phyloP scores from a whole-genome alignment of 2,797 vertebrate genomes.

The Netta rufina region DNA sequence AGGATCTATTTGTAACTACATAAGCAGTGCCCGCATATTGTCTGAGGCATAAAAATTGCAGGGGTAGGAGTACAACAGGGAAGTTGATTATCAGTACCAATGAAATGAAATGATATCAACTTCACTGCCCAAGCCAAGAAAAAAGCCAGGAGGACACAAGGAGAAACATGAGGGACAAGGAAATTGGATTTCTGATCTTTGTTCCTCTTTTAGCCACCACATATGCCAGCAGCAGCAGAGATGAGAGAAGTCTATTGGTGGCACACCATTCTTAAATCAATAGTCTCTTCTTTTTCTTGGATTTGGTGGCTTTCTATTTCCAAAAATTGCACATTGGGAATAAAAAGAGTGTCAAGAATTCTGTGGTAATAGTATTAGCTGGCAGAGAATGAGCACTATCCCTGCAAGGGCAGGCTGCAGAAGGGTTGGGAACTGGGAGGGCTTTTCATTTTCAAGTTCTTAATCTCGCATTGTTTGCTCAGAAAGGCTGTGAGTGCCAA shows the following conservation, averaged over 20 bases:
- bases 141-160: not conserved
- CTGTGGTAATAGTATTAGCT: not conserved
- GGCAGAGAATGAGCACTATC: not conserved
- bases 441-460: not conserved
- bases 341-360: not conserved
- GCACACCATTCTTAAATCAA: not conserved
- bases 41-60: not conserved
- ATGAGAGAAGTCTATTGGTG: not conserved
- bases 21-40: not conserved
- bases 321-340: not conserved
- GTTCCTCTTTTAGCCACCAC: not conserved
- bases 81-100: not conserved
- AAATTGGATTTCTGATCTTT: not conserved
- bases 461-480: not conserved
- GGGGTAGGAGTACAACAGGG: not conserved
- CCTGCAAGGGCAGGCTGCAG: not conserved
- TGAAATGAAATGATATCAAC: not conserved
- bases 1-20: not conserved
- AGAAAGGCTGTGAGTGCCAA: not conserved
- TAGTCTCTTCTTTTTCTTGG: not conserved
- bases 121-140: not conserved
- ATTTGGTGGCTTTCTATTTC: not conserved
- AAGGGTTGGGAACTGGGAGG: not conserved
- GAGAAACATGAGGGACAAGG: not conserved
- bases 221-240: not conserved